Evolutionary conservation across 2,888 invertebrate genomes (phyloP).

Genomic region (Drosophila pseudotalamancana): DNA sequence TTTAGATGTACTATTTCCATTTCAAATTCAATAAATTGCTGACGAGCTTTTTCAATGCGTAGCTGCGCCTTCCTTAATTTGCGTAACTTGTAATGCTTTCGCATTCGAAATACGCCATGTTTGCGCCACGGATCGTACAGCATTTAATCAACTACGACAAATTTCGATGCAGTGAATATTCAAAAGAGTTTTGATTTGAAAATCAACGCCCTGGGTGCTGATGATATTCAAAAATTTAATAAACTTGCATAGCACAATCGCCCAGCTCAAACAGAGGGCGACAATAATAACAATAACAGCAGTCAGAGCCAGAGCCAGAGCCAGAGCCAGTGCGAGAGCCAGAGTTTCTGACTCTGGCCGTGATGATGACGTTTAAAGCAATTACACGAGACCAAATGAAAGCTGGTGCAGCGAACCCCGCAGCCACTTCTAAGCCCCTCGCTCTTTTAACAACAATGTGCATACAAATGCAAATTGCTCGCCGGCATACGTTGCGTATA

Average conservation of each 20-base stretch:
- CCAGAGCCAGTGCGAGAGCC: constrained; percentile 29
- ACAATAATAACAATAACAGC: constrained; percentile 23
- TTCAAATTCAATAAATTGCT: not conserved
- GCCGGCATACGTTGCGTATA: constrained; percentile 75
- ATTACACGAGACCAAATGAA: constrained; percentile 61
- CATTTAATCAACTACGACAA: not conserved
- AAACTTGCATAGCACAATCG: no score
- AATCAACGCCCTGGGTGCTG: constrained; percentile 37
- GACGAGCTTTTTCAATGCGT: constrained; percentile 7
- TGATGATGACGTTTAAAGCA: constrained; percentile 78
- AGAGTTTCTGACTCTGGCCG: no score
- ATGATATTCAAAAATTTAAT: constrained; percentile 54
- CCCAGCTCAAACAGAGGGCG: constrained; percentile 26
- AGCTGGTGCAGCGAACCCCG: constrained; percentile 29
- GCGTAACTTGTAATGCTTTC: not conserved
- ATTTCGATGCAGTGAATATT: constrained; percentile 12
- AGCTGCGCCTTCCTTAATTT: constrained; percentile 4
- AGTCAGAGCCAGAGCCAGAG: constrained; percentile 25
- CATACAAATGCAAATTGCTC: constrained; percentile 78
- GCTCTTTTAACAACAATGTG: constrained; percentile 63
- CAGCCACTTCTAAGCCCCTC: constrained; percentile 8
- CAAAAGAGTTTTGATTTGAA: constrained; percentile 49
- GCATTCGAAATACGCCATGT: constrained; percentile 9
- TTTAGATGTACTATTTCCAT: not conserved
- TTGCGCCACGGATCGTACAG: constrained; percentile 40